Evolutionary conservation across 2,113 vertebrate species (phyloP).

Genomic region (Pedetes capensis): DNA sequence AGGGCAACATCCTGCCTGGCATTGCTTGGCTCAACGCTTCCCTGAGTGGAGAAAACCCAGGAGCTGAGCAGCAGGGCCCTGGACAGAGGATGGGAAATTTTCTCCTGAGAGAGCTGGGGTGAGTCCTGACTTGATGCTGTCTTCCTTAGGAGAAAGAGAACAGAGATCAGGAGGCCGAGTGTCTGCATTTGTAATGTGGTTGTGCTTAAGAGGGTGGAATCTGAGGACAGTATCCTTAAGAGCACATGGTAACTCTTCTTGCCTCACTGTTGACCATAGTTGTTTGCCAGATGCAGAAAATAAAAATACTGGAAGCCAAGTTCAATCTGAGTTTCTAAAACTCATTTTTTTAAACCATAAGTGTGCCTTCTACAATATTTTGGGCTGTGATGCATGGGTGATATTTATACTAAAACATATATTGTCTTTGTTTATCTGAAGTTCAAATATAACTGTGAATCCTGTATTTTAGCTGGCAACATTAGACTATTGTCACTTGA

Average conservation of each 20-base stretch:
- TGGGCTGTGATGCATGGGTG: neutral
- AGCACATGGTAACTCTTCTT: neutral
- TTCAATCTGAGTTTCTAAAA: neutral
- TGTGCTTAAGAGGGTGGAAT: neutral
- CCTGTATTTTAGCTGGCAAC: neutral
- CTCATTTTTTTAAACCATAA: neutral
- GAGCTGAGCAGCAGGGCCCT: neutral
- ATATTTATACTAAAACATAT: neutral
- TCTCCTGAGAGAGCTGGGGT: slow-evolving; percentile 29
- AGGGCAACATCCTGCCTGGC: neutral
- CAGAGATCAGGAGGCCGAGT: neutral
- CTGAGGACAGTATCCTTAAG: neutral
- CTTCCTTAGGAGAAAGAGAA: neutral
- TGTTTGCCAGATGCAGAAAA: neutral
- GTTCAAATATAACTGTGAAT: neutral
- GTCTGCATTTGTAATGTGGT: neutral
- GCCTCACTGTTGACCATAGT: neutral
- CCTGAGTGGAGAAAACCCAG: neutral
- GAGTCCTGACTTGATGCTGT: neutral
- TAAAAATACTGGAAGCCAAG: neutral
- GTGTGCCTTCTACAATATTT: neutral
- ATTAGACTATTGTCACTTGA: neutral
- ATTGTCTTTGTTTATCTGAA: neutral
- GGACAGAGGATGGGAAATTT: slow-evolving; percentile 57
- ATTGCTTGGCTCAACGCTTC: neutral